Conservation (phyloP, 2,888 invertebrate species). For the Cerastis leucographa region DNA sequence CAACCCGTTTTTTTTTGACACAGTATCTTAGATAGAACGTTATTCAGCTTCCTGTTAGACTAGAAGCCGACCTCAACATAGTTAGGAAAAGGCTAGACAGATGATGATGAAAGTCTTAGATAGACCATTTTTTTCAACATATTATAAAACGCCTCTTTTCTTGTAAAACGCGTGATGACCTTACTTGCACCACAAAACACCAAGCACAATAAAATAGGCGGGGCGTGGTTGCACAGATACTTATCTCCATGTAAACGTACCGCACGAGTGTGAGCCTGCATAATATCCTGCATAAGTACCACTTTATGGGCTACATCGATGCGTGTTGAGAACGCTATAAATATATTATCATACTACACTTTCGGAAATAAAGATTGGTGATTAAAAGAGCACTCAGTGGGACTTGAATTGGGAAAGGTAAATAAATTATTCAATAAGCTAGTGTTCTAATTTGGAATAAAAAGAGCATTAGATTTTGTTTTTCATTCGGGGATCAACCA, state of each 20-base stretch:
- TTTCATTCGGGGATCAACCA: neutral
- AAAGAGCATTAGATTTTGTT: neutral
- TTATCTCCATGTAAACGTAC: slow-evolving; percentile 71
- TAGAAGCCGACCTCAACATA: no score
- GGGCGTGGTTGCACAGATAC: slow-evolving; percentile 75
- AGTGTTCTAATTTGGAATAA: neutral
- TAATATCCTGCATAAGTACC: slow-evolving; percentile 35
- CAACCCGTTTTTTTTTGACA: no score
- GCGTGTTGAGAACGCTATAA: slow-evolving; percentile 36
- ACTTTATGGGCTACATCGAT: slow-evolving; percentile 40
- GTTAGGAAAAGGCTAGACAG: no score
- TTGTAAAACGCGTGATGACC: slow-evolving; percentile 36
- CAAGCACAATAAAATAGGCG: slow-evolving; percentile 72
- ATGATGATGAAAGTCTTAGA: no score
- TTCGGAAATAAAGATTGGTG: slow-evolving; percentile 21
- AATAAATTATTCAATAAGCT: neutral
- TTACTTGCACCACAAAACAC: slow-evolving; percentile 42
- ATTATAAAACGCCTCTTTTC: neutral
- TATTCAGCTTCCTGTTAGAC: no score
- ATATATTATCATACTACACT: slow-evolving; percentile 36
- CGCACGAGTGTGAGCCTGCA: slow-evolving; percentile 53
- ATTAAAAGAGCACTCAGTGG: slow-evolving; percentile 18
- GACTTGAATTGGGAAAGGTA: neutral
- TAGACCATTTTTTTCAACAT: no score
- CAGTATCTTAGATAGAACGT: no score